A percentile compares a stretch with the other conserved stretches of the same genome.
These are phyloP conservation scores for Malurus alboscapulatus DNA, from an alignment of 2,113 vertebrate genomes.

Conservation along the genomic window DNA sequence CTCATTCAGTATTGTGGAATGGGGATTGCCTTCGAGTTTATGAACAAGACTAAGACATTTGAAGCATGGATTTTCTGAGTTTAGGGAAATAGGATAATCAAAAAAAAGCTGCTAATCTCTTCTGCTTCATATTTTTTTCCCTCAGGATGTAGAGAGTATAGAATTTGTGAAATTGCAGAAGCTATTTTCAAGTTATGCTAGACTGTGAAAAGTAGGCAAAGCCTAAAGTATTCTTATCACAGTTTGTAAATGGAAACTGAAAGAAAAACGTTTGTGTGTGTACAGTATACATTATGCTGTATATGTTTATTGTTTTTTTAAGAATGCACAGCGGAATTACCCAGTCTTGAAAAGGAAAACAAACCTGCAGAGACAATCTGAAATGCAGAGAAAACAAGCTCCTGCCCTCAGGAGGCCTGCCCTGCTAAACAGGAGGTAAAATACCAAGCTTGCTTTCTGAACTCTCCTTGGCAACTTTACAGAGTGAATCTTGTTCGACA, in stretches of 20 bases:
- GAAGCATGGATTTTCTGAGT: neutral
- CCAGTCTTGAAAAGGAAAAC: slow-evolving; percentile 78
- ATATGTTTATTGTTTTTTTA: neutral
- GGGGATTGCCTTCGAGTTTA: neutral
- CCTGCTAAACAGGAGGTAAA: slow-evolving; percentile 83
- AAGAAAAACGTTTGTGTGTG: neutral
- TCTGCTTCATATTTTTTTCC: neutral
- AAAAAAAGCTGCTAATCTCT: neutral
- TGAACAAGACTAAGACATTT: neutral
- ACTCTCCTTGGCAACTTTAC: neutral
- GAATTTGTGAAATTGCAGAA: neutral
- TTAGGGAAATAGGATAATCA: neutral
- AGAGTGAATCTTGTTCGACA: neutral
- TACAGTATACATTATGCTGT: neutral
- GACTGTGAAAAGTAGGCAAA: neutral
- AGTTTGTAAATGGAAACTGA: neutral
- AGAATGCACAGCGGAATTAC: slow-evolving; percentile 76
- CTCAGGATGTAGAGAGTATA: neutral
- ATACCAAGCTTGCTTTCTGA: neutral
- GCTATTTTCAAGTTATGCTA: neutral
- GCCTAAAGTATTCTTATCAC: neutral
- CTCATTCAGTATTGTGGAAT: neutral
- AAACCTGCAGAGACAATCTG: slow-evolving; percentile 76
- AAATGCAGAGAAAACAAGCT: slow-evolving; percentile 76
- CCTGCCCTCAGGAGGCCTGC: slow-evolving; percentile 73